Base-by-base conservation (phyloP, 1,140 invertebrate genomes). In the Sinella curviseta region DNA sequence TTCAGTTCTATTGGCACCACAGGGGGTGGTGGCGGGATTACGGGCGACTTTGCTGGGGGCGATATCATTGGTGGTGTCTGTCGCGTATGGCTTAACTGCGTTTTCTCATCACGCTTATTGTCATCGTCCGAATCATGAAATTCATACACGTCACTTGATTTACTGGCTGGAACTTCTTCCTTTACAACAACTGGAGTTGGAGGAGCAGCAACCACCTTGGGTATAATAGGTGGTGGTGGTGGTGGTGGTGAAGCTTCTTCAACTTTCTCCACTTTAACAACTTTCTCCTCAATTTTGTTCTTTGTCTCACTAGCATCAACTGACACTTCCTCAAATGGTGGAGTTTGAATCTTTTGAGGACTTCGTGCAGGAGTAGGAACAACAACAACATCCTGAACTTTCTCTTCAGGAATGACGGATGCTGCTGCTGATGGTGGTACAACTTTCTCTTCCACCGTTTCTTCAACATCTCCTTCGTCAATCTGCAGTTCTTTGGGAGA, bases 111-210 rank as follows among this genome's bases (percentile, higher is more conserved):
- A 2, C 73, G 60, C 20, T 35, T 60, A n/a, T 34, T 79, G 28
- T 85, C 84, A 24, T 85, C 84, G 55, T 85, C 84, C 12, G 83
- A 84, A 78, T 85, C 84, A 78, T 82, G 81, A 60, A 85, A 85
- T 57, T 84, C 84, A 77, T 85, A 85, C 31, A 85, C 76, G 77
- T 85, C 84, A 33, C 74, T 26, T 17, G 57, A 8, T 60, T 60
- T n/a, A n/a, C n/a, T 60, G 57, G 26, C 31, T 16, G 57, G 26
- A 33, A 31, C 31, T 70, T 24, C 24, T 24, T 33, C 24, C 30
- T 33, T 70, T 70, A 30, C 2, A 31, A 70, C 20, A 48, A 48
- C 39, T 20, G 39, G 39, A 12, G n/a, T 33, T 31, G 65, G 65
- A 31, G 30, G 26, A 3, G 31, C 12, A 60, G 24, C 24, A 60